Base-by-base conservation (phyloP, 2,113 vertebrate species). In the Xenopus borealis region DNA sequence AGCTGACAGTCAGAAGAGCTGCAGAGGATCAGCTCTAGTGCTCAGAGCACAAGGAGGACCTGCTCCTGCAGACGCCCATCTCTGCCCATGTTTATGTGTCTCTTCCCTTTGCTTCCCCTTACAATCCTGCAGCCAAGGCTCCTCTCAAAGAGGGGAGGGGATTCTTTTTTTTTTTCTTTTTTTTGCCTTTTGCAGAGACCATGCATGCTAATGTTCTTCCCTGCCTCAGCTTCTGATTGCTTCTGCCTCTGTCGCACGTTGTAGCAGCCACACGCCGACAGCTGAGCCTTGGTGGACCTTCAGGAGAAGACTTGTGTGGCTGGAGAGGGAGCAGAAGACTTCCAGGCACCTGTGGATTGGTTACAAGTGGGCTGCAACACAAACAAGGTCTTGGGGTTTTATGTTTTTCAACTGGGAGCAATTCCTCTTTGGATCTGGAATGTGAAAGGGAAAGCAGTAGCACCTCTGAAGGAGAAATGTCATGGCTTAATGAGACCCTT, bases 21-120 rank as follows among this genome's bases (percentile, higher is more conserved):
- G 55, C 45, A 13, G 40, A 0, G 10, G 72, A 19, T 57, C 69
- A 13, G 40, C 69, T 50, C 80, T 16, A 58, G 10, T 58, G 12
- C 33, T 20, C 18, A 81, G 79, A 66, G 52, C 52, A 58, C 78
- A 85, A 85, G 90, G 88, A 84, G 74, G 86, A 81, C 81, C 82
- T 81, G 75, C 83, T 88, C 88, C 88, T 87, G 85, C 81, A 85
- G 87, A 83, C 85, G 85, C 85, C 87, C 83, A 83, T 81, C 45
- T 69, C 70, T 72, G 59, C 65, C 67, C 71, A 64, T 77, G 71
- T 67, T 27, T 69, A 10, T 66, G 44, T 68, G 5, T 13, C 45
- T 20, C 61, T 46, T n/a, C 30, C 68, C 6, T 61, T 12, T 47
- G 14, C 45, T 52, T 62, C 23, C 68, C 62, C 61, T 18, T 10